Percentiles rank a stretch among this genome's conserved stretches.
phyloP scores from a whole-genome alignment of 2,888 invertebrate species.

The Drosophila neutralis region DNA sequence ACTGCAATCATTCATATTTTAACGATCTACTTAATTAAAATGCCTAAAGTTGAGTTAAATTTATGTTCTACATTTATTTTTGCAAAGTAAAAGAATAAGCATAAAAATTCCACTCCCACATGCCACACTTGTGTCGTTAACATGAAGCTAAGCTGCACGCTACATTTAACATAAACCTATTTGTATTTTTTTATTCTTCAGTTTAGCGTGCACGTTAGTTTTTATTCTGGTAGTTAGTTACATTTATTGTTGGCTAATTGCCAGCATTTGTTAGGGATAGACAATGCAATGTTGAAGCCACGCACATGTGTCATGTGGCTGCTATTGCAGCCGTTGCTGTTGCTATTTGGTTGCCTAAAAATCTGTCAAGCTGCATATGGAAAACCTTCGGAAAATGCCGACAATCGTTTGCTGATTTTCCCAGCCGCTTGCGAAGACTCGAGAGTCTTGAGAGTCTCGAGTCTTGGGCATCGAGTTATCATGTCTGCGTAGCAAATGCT shows the following conservation, averaged over 20 bases:
- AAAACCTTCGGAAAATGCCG: conserved; percentile 80
- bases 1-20: conserved; percentile 31
- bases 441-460: conserved; percentile 15
- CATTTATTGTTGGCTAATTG: conserved; percentile 67
- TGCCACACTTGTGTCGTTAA: conserved; percentile 38
- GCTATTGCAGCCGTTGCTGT: not conserved
- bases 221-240: conserved; percentile 51
- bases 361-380: conserved; percentile 58
- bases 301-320: conserved; percentile 60
- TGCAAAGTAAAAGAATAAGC: conserved; percentile 14
- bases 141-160: conserved; percentile 46
- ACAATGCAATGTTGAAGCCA: conserved; percentile 50
- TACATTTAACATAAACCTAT: conserved; percentile 50
- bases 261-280: conserved; percentile 49
- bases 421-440: conserved; percentile 45
- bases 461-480: conserved; percentile 59
- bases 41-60: conserved; percentile 25
- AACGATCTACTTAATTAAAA: conserved; percentile 42
- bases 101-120: conserved; percentile 53
- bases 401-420: conserved; percentile 71
- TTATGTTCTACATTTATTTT: conserved; percentile 45
- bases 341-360: conserved; percentile 26
- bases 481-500: conserved; percentile 75
- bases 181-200: conserved; percentile 18
- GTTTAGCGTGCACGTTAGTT: conserved; percentile 39